These are phyloP conservation scores for Galagoides demidoff DNA, from an alignment of 2,797 vertebrate genomes.

Conservation along the genomic window DNA sequence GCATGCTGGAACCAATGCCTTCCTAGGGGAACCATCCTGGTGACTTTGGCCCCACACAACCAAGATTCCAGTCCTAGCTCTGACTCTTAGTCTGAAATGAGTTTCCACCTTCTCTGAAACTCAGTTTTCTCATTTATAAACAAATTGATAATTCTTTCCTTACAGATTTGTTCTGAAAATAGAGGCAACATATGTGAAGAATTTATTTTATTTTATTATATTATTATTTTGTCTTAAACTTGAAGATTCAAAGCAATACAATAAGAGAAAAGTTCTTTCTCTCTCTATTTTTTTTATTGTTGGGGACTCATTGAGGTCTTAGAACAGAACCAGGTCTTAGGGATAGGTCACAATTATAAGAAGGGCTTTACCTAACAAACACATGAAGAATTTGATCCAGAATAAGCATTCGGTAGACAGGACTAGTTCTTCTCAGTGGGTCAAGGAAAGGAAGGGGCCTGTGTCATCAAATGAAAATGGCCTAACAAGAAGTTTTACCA, in stretches of 20 bases:
- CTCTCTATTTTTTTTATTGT: too few species aligned
- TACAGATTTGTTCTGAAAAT: constrained; percentile 54
- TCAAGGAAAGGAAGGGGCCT: constrained; percentile 62
- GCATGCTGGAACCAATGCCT: background rate
- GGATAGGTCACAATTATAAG: too few species aligned
- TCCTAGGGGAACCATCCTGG: background rate
- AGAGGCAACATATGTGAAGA: constrained; percentile 71
- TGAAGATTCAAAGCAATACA: too few species aligned
- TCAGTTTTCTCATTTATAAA: constrained; percentile 10
- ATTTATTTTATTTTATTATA: background rate
- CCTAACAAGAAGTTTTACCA: constrained; percentile 63
- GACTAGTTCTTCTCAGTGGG: background rate
- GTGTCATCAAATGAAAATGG: constrained; percentile 71
- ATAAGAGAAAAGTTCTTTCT: too few species aligned
- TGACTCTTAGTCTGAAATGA: background rate
- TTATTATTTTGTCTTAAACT: too few species aligned
- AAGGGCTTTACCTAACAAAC: too few species aligned
- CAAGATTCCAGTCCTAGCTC: background rate
- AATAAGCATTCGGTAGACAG: constrained; percentile 23
- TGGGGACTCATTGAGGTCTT: too few species aligned
- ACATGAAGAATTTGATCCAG: constrained; percentile 68
- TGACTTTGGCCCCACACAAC: background rate
- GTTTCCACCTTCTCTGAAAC: background rate
- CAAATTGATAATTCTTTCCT: background rate
- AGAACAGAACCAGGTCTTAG: too few species aligned